Percentiles rank a stretch among this genome's conserved stretches.
These are phyloP conservation scores for Sceloporus tristichus DNA, from an alignment of 2,113 vertebrate species.

Conservation along the genomic window DNA sequence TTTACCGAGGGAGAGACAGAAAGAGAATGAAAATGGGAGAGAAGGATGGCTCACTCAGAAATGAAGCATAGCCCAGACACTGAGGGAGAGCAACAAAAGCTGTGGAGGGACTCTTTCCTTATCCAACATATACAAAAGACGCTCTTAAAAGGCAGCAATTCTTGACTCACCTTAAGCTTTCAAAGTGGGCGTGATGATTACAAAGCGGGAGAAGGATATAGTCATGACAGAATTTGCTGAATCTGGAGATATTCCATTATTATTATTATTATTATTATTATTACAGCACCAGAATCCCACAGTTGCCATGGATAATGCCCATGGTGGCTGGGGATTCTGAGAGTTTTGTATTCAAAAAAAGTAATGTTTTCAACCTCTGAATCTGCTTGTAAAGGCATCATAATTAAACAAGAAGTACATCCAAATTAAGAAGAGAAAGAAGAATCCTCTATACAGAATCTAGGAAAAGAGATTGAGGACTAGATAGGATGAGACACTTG, in stretches of 20 bases:
- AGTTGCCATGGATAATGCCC: too few species aligned
- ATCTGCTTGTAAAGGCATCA: slow-evolving; percentile 59
- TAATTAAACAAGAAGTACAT: slow-evolving; percentile 64
- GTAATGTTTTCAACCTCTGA: too few species aligned
- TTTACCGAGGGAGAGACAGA: slow-evolving; percentile 70
- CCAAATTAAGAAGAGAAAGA: slow-evolving; percentile 35
- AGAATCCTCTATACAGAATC: slow-evolving; percentile 55
- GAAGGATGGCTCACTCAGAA: slow-evolving; percentile 76
- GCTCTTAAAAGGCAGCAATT: slow-evolving; percentile 81
- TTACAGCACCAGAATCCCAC: too few species aligned
- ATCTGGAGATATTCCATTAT: too few species aligned
- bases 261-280: too few species aligned
- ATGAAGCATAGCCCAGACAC: slow-evolving; percentile 83
- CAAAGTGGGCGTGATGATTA: slow-evolving; percentile 81
- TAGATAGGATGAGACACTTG: background rate
- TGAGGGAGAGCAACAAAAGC: slow-evolving; percentile 76
- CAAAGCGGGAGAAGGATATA: slow-evolving; percentile 68
- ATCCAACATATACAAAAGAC: slow-evolving; percentile 73
- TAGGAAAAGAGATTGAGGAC: slow-evolving; percentile 42
- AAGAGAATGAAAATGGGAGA: slow-evolving; percentile 66
- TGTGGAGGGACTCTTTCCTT: slow-evolving; percentile 75
- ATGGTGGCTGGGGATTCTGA: too few species aligned
- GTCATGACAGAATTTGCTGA: slow-evolving; percentile 52
- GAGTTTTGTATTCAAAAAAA: too few species aligned
- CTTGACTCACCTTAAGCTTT: slow-evolving; percentile 82